Conservation (phyloP, 2,113 vertebrate species). For the Apteryx owenii region DNA sequence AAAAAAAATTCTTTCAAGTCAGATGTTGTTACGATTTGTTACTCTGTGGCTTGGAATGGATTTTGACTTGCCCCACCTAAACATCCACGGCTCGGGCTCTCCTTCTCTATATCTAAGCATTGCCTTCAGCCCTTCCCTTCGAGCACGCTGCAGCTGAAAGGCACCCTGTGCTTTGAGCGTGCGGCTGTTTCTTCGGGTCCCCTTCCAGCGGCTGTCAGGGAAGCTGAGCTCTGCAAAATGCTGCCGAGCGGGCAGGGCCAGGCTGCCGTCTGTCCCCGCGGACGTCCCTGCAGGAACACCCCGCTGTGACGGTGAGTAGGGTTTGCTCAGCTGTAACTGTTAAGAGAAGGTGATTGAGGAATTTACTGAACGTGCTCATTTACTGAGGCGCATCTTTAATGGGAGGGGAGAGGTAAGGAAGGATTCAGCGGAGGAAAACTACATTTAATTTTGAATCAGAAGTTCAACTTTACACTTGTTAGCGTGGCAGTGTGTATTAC, state of each 20-base stretch:
- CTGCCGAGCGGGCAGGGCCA: not conserved
- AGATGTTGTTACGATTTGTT: not conserved
- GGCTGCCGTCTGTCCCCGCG: not conserved
- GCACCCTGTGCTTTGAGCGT: not conserved
- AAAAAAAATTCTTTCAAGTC: constrained; percentile 12
- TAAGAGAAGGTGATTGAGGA: not conserved
- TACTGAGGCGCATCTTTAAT: not conserved
- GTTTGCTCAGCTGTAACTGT: not conserved
- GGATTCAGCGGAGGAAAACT: not conserved
- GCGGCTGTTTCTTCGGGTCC: not conserved
- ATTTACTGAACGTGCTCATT: not conserved
- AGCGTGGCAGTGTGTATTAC: not conserved
- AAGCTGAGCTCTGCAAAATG: not conserved
- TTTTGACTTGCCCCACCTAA: not conserved
- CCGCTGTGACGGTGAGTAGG: too few relatives aligned
- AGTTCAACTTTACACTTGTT: not conserved
- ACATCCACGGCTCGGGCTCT: not conserved
- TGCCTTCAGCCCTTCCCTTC: constrained; percentile 10
- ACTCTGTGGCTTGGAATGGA: not conserved
- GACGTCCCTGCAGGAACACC: too few relatives aligned
- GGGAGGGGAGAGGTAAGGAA: not conserved
- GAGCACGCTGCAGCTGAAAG: not conserved
- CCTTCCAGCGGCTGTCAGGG: not conserved
- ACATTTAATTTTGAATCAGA: not conserved
- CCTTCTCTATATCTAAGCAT: not conserved